phyloP scores from a whole-genome alignment of 2,797 vertebrate genomes.

The Molossus alvarezi region DNA sequence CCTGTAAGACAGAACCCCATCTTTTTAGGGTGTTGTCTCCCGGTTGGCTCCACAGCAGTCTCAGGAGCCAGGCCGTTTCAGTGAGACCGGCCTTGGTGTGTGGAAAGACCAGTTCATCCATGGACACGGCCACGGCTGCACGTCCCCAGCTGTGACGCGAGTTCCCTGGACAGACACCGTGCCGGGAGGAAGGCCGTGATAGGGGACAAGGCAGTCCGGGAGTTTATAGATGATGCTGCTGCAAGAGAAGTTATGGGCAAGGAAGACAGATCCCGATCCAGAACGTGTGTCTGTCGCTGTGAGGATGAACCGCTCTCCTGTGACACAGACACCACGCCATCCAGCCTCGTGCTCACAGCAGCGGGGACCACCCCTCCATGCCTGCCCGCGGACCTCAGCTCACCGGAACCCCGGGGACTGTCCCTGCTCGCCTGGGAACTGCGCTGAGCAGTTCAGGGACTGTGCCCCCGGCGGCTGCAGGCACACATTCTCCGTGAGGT shows the following conservation, averaged over 20 bases:
- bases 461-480: neutral
- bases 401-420: neutral
- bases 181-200: rapidly evolving
- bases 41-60: rapidly evolving
- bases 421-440: neutral
- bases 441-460: neutral
- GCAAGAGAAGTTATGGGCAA: neutral
- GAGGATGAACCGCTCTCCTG: neutral
- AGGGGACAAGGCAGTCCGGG: neutral
- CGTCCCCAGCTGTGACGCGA: neutral
- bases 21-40: neutral
- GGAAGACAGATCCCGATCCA: neutral
- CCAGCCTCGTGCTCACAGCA: neutral
- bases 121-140: neutral
- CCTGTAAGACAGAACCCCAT: neutral
- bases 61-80: neutral
- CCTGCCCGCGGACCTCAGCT: neutral
- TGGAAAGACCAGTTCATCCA: neutral
- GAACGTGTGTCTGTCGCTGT: rapidly evolving
- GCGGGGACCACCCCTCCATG: rapidly evolving
- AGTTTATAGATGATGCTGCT: neutral
- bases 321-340: neutral
- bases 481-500: neutral
- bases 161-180: neutral
- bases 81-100: neutral